A percentile compares a stretch with the other conserved stretches of the same genome.
Evolutionary conservation across 2,797 vertebrate genomes (phyloP).

Genomic region (Avahi laniger): DNA sequence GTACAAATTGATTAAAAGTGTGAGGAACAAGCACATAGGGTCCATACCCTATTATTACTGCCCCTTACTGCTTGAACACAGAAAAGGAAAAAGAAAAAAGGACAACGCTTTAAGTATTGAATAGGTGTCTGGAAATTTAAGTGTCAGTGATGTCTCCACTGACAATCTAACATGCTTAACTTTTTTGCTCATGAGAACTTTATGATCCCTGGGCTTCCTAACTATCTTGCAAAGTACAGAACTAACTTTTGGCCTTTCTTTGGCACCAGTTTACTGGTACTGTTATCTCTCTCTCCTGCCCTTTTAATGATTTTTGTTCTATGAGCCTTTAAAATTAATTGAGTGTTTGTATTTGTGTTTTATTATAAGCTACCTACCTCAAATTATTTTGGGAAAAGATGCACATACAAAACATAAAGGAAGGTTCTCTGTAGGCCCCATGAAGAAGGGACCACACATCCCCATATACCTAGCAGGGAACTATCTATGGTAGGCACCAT

Average conservation of each 20-base stretch:
- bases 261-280: neutral
- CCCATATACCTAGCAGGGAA: neutral
- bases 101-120: neutral
- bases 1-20: neutral
- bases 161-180: neutral
- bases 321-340: constrained; percentile 8
- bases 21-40: neutral
- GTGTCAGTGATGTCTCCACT: neutral
- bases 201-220: neutral
- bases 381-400: constrained; percentile 39
- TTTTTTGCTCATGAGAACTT: neutral
- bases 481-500: neutral
- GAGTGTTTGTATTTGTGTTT: neutral
- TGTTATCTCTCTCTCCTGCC: neutral
- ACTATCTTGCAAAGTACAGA: neutral
- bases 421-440: neutral
- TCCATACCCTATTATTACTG: too few species aligned
- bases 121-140: neutral
- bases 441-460: neutral
- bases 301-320: neutral
- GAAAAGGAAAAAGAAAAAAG: neutral
- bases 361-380: neutral
- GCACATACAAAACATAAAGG: neutral
- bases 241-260: neutral
- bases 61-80: neutral